Evolutionary conservation across 64 coral and sea anemone species (phyloP), one percentile per base, ranked within the genome.

Genomic region (Pachyseris speciosa): DNA sequence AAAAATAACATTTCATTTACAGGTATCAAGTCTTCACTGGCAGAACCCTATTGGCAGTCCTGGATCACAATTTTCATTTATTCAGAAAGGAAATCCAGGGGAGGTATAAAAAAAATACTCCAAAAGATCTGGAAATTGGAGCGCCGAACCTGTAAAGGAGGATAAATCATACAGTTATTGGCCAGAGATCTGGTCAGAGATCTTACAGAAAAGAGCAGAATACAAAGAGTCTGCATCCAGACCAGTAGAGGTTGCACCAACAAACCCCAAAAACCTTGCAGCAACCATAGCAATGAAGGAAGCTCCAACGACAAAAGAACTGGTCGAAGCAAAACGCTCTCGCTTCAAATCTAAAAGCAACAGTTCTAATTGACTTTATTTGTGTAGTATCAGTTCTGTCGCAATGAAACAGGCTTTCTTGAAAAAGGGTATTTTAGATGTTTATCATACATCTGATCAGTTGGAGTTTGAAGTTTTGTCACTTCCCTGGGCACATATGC

Each of bases 281-380:
- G 61, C 83, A 69, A 85, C 83, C 78, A 83, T 83, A 41, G 78
- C 78, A 33, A 60, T 83, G 53, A 83, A 26, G 37, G 78, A 37
- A 32, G 47, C 78, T 55, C 52, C 78, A 22, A 19, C 55, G 28
- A 83, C 79, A 28, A 36, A 26, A 64, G 79, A 83, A 59, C 50
- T 83, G 37, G 43, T 70, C 17, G n/a, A 66, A 44, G 28, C n/a
- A 65, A 86, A 60, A 64, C 24, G 50, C 28, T 60, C 53, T 39
- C 50, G n/a, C 16, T 63, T 83, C 20, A 83, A 65, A 83, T 12
- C 28, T 47, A 37, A 61, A 51, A 38, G 13, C 44, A 28, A 77
- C 74, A 77, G 16, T 74, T 74, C 20, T 48, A 74, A 43, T 20
- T 47, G 37, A 27, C 38, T 43, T 44, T 43, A 72, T 7, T 72